Percentiles rank a stretch among this genome's conserved stretches.
phyloP scores from a whole-genome alignment of 2,888 invertebrate species.

The Harpalus rufipes region DNA sequence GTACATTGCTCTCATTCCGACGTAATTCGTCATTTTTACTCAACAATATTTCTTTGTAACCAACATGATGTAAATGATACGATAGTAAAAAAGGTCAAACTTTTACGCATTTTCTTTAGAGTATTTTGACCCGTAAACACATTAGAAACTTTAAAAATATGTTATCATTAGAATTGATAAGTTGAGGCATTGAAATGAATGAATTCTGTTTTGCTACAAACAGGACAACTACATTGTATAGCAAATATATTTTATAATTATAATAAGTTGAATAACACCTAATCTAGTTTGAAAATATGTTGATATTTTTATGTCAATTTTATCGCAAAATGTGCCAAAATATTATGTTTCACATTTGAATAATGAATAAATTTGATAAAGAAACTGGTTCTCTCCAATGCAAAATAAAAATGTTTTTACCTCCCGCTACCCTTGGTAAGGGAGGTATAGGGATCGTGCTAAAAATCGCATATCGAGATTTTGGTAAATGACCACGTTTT shows the following conservation, averaged over 20 bases:
- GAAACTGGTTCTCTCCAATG: too few species aligned
- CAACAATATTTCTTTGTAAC: background rate
- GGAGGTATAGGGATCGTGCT: too few species aligned
- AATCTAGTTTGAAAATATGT: constrained; percentile 10
- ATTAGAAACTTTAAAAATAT: constrained; percentile 42
- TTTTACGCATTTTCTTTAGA: constrained; percentile 39
- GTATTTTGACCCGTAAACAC: constrained; percentile 33
- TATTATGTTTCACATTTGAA: background rate
- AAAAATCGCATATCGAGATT: too few species aligned
- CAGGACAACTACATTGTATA: background rate
- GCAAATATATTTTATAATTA: background rate
- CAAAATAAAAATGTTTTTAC: too few species aligned
- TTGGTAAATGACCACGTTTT: too few species aligned
- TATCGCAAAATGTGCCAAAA: background rate
- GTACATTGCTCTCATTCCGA: background rate
- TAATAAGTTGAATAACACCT: constrained; percentile 22
- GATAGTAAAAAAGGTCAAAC: constrained; percentile 31
- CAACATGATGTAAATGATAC: background rate
- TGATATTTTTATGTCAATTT: background rate
- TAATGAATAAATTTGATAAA: too few species aligned
- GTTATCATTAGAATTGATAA: constrained; percentile 37
- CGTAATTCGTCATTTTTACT: constrained; percentile 13
- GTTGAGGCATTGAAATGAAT: constrained; percentile 8
- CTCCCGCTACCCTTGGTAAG: too few species aligned
- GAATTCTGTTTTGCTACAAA: constrained; percentile 2